These are phyloP conservation scores for fruit fly (Drosophila melanogaster) DNA, from an alignment of 1,140 invertebrate species.

Conservation along the genomic window Release_6_plus_ISO1_MT NT_033777.3:28828001-28828500, in stretches of 20 bases:
- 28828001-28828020: slow-evolving; percentile 43
- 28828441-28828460: slow-evolving; percentile 81
- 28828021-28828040: slow-evolving; percentile 13
- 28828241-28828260: slow-evolving; percentile 64
- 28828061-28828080: slow-evolving; percentile 24
- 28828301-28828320: slow-evolving; percentile 47
- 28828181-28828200: slow-evolving; percentile 4
- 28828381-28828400: slow-evolving; percentile 78
- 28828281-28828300: slow-evolving; percentile 41
- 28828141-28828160: slow-evolving; percentile 26
- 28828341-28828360: slow-evolving; percentile 51
- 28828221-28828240: slow-evolving; percentile 62
- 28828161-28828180: slow-evolving; percentile 7
- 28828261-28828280: slow-evolving; percentile 16
- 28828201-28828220: slow-evolving; percentile 41
- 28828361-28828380: slow-evolving; percentile 76
- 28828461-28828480: slow-evolving; percentile 82
- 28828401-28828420: slow-evolving; percentile 25
- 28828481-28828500: slow-evolving; percentile 55
- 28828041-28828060: slow-evolving; percentile 58
- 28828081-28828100: slow-evolving; percentile 33
- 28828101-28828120: slow-evolving; percentile 30
- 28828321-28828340: neutral
- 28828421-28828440: slow-evolving; percentile 49
- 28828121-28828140: slow-evolving; percentile 47